phyloP scores from a whole-genome alignment of 2,888 invertebrate species.

The Drosophila nr. medialis region DNA sequence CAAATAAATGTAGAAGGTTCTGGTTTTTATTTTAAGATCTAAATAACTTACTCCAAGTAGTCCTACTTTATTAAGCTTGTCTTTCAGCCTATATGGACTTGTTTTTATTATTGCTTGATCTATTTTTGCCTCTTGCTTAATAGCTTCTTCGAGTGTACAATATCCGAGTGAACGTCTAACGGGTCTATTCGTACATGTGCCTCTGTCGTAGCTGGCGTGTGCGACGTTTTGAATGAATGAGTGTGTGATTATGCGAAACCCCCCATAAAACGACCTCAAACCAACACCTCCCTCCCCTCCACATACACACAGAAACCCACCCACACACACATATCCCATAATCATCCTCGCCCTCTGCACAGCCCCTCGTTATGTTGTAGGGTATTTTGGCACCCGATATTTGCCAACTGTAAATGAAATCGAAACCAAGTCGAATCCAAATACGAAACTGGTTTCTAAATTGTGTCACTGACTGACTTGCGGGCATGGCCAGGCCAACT shows the following conservation, averaged over 20 bases:
- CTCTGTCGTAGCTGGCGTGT: conserved; percentile 17
- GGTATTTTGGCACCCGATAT: conserved; percentile 47
- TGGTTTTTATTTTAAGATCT: background rate
- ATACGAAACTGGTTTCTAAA: conserved; percentile 70
- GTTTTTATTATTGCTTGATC: background rate
- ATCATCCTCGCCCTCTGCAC: background rate
- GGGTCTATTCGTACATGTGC: conserved; percentile 14
- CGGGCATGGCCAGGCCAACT: conserved; percentile 41
- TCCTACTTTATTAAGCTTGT: rapidly evolving
- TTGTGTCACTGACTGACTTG: conserved; percentile 71
- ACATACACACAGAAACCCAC: background rate
- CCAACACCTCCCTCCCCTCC: background rate
- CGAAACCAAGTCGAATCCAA: conserved; percentile 46
- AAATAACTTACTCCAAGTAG: background rate
- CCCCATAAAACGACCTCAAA: background rate
- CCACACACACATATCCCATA: background rate
- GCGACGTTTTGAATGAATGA: conserved; percentile 54
- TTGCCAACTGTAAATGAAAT: conserved; percentile 49
- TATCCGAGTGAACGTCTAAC: conserved; percentile 9
- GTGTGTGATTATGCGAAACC: conserved; percentile 54
- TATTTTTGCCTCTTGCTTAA: background rate
- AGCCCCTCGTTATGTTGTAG: background rate
- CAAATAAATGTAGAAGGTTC: background rate
- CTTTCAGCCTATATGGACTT: background rate
- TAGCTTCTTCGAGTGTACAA: background rate